Conservation (phyloP, 2,888 invertebrate genomes). For the Osedax frankpressi region DNA sequence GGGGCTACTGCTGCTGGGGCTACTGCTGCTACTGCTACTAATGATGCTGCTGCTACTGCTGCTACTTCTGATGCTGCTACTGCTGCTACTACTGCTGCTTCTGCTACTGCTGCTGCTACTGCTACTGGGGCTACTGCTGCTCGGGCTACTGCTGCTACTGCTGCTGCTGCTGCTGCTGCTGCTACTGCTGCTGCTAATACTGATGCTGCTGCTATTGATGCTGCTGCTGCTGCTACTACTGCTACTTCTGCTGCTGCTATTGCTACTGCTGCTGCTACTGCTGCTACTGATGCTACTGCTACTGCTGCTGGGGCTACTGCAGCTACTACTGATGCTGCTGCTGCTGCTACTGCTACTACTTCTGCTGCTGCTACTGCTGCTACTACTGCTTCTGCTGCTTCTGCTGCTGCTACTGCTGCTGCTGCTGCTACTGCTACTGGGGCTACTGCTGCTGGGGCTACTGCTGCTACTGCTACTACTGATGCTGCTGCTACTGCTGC, state of each 20-base stretch:
- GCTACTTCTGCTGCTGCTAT: neutral
- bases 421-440: slow-evolving; percentile 17
- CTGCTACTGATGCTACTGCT: neutral
- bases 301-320: neutral
- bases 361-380: neutral
- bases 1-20: slow-evolving; percentile 14
- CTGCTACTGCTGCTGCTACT: slow-evolving; percentile 18
- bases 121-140: slow-evolving; percentile 21
- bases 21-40: slow-evolving; percentile 22
- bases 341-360: slow-evolving; percentile 6
- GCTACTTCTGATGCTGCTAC: slow-evolving; percentile 19
- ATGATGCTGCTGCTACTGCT: slow-evolving; percentile 16
- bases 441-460: slow-evolving; percentile 18
- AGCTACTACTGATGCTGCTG: neutral
- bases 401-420: neutral
- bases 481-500: slow-evolving; percentile 22
- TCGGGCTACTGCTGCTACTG: slow-evolving; percentile 12
- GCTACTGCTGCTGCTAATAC: slow-evolving; percentile 17
- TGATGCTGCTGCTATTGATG: neutral
- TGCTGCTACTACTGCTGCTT: slow-evolving; percentile 21
- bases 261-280: neutral
- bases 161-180: slow-evolving; percentile 20
- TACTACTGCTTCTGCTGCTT: slow-evolving; percentile 1
- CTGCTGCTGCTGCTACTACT: neutral
- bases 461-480: slow-evolving; percentile 24